Evolutionary conservation across 2,797 vertebrate species (phyloP), one percentile per base, ranked within the genome.

Genomic region (Geotria australis): DNA sequence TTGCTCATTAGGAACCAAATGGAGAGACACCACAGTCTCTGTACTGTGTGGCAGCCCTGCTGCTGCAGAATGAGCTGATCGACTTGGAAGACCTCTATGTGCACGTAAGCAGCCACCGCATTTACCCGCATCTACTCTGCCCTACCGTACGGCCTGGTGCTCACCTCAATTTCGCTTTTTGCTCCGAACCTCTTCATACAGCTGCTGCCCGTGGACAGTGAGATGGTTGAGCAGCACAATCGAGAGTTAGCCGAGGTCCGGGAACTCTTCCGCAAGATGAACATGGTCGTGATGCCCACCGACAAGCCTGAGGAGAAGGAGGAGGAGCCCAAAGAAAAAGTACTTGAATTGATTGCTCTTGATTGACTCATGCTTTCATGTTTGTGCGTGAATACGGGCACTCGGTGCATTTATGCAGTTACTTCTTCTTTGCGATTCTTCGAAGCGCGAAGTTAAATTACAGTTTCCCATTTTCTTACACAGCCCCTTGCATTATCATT

Each of bases 231-330:
- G 67, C 85, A 98, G 60, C 78, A 96, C 70, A 93, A 85, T 66
- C 68, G 71, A 58, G 84, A 84, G 61, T 77, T 96, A 65, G 69
- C 81, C 6, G 91, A 98, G 73, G 88, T 86, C 57, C 95, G 93
- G 65, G 85, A 85, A 66, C 81, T 94, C 51, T 83, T 88, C 49
- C 79, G 85, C 63, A 98, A 96, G 67, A 76, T 98, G 64, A 85
- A 83, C 1, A 80, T 89, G 80, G 86, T 96, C 1, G 79, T 94
- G 48, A 72, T 96, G 47, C 88, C 86, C 57, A 88, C 86, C 3
- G 91, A 98, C 65, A 96, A 93, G 71, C 75, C 70, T 8, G 91
- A 98, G 12, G 91, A 98, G 61, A 89, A 88, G 67, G 86, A 96
- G 11, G 91, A 98, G 57, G 88, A 94, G 57, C 95, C 95, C 67